These are phyloP conservation scores for Aplodontia rufa DNA, from an alignment of 2,113 vertebrate genomes.

Conservation along the genomic window DNA sequence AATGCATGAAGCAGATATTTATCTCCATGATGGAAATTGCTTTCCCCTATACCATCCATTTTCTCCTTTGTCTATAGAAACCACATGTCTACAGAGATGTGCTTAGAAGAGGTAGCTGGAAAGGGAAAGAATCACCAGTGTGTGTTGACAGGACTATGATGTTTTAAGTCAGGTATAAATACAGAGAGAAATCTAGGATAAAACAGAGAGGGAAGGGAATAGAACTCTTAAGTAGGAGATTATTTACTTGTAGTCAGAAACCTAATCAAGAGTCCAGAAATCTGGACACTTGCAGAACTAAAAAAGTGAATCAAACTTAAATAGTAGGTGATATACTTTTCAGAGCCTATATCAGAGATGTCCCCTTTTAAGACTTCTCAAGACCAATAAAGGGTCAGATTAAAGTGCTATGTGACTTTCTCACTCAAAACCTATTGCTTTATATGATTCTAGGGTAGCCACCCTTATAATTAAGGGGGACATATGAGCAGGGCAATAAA, in stretches of 20 bases:
- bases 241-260: neutral
- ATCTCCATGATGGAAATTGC: neutral
- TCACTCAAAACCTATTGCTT: neutral
- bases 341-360: neutral
- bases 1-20: neutral
- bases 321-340: neutral
- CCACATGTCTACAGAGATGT: neutral
- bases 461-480: neutral
- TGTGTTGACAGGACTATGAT: neutral
- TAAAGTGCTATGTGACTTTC: neutral
- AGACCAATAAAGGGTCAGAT: neutral
- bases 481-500: neutral
- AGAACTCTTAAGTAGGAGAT: neutral
- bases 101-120: neutral
- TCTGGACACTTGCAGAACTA: neutral
- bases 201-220: neutral
- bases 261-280: neutral
- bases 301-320: neutral
- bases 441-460: neutral
- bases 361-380: neutral
- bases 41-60: neutral
- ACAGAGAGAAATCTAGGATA: too few species aligned
- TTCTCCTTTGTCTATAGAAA: neutral
- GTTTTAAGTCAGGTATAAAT: too few species aligned
- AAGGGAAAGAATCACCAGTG: neutral